Evolutionary conservation across 2,113 vertebrate genomes (phyloP).

Genomic region (Ammodramus savannarum): DNA sequence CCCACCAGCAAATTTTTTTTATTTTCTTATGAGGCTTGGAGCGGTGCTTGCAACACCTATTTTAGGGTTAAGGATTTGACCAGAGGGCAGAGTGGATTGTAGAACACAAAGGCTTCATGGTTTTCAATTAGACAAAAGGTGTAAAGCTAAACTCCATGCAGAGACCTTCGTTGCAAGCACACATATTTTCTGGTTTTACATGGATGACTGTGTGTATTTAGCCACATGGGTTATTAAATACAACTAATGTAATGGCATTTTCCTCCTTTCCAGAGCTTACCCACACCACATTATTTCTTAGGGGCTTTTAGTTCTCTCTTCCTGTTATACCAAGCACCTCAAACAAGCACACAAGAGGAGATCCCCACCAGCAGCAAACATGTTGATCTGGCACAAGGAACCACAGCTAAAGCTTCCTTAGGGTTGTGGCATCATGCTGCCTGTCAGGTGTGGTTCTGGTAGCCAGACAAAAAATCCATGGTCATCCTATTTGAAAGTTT

Average conservation of each 20-base stretch:
- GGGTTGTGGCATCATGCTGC: background rate
- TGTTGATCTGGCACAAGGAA: background rate
- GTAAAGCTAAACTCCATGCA: background rate
- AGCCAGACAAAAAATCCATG: background rate
- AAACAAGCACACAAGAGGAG: rapidly evolving
- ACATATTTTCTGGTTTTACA: background rate
- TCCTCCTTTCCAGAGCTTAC: background rate
- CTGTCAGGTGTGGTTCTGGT: background rate
- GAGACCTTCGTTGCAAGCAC: background rate
- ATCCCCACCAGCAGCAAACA: background rate
- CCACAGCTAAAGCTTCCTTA: background rate
- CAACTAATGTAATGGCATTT: background rate
- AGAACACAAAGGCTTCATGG: background rate
- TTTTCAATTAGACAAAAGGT: background rate
- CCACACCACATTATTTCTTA: background rate
- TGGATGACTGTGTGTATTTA: background rate
- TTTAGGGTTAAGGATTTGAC: constrained; percentile 11
- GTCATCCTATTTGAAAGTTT: background rate
- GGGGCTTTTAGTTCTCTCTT: background rate
- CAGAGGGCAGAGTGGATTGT: background rate
- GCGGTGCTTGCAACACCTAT: background rate
- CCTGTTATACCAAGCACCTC: background rate
- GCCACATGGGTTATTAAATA: background rate
- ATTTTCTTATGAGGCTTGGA: background rate
- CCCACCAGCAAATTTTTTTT: background rate